Evolutionary conservation across 2,113 vertebrate species (phyloP).

Genomic region (Melanerpes aurifrons): DNA sequence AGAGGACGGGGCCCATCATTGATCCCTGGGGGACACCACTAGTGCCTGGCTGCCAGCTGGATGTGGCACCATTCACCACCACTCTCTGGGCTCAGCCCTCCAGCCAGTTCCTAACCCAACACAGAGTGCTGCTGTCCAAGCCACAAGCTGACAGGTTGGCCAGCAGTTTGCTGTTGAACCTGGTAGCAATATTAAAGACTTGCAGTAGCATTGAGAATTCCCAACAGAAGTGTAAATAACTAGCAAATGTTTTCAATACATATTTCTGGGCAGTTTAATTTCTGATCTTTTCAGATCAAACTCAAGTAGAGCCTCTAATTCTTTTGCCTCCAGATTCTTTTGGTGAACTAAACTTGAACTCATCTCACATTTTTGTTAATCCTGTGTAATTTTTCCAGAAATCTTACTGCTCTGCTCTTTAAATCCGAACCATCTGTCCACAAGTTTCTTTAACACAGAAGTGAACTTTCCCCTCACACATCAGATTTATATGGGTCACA

Average conservation of each 20-base stretch:
- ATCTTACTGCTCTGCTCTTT: background rate
- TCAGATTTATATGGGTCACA: background rate
- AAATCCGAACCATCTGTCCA: constrained; percentile 28
- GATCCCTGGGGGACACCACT: too few relatives aligned
- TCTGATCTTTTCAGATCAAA: background rate
- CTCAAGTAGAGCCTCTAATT: background rate
- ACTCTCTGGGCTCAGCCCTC: too few relatives aligned
- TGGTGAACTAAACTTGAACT: constrained; percentile 2
- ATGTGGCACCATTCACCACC: too few relatives aligned
- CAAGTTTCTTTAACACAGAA: background rate
- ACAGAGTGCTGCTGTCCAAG: too few relatives aligned
- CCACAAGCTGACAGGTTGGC: too few relatives aligned
- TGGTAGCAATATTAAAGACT: background rate
- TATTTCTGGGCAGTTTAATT: background rate
- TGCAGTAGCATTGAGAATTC: background rate
- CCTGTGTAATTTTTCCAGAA: background rate
- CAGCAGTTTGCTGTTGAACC: background rate
- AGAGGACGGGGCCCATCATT: too few relatives aligned
- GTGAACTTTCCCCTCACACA: background rate
- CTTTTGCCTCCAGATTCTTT: constrained; percentile 1
- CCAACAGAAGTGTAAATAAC: background rate
- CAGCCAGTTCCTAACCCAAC: too few relatives aligned
- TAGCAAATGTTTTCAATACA: background rate
- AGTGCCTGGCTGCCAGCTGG: too few relatives aligned
- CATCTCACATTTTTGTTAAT: background rate